phyloP scores from a whole-genome alignment of 2,113 vertebrate species.

The Coptodon rendalli region DNA sequence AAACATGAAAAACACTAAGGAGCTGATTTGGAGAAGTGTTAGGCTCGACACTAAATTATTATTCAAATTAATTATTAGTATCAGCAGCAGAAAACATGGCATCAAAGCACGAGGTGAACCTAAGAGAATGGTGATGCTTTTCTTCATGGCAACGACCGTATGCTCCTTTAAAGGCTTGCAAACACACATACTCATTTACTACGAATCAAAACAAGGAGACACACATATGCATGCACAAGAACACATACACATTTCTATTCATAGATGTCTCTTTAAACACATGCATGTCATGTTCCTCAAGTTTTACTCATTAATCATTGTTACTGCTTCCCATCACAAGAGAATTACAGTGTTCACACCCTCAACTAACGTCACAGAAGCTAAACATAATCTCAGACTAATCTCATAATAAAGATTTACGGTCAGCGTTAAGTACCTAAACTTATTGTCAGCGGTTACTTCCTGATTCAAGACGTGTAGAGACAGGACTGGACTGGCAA shows the following conservation, averaged over 20 bases:
- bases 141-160: background rate
- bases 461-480: background rate
- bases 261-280: background rate
- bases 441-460: background rate
- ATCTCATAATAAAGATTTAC: background rate
- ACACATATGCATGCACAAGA: background rate
- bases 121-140: background rate
- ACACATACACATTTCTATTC: background rate
- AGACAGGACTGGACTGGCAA: background rate
- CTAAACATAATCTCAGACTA: background rate
- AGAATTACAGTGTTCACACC: background rate
- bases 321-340: background rate
- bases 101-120: background rate
- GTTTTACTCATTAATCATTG: background rate
- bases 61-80: background rate
- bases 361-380: background rate
- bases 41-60: background rate
- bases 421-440: rapidly evolving
- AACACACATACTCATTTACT: background rate
- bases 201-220: background rate
- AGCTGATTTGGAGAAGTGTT: background rate
- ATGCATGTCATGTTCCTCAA: background rate
- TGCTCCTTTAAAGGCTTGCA: background rate
- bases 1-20: background rate
- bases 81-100: background rate